A percentile compares a stretch with the other conserved stretches of the same genome.
phyloP scores from a whole-genome alignment of 2,888 invertebrate genomes.

The Druceiella hillmani region DNA sequence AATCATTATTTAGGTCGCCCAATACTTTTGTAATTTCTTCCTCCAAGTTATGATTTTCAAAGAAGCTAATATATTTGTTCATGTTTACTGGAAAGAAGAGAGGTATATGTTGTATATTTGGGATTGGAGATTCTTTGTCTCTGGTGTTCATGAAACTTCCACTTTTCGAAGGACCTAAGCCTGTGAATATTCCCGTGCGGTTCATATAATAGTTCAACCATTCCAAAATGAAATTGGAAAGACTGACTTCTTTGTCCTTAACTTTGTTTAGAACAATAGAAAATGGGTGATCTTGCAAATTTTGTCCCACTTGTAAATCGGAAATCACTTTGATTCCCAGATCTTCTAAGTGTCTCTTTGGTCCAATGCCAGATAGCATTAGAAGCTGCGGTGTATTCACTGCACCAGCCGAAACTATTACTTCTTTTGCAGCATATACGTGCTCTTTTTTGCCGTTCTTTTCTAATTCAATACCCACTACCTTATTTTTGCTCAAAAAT shows the following conservation, averaged over 20 bases:
- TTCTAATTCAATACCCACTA: slow-evolving; percentile 74
- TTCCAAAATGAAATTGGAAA: slow-evolving; percentile 30
- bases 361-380: slow-evolving; percentile 85
- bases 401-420: slow-evolving; percentile 85
- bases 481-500: slow-evolving; percentile 57
- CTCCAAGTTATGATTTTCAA: slow-evolving; percentile 28
- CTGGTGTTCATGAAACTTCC: slow-evolving; percentile 36
- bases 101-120: slow-evolving; percentile 35
- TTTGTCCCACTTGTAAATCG: slow-evolving; percentile 73
- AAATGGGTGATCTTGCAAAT: slow-evolving; percentile 78
- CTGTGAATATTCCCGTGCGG: slow-evolving; percentile 43
- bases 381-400: slow-evolving; percentile 89
- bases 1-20: slow-evolving; percentile 29
- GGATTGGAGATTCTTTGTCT: slow-evolving; percentile 29
- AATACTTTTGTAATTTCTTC: slow-evolving; percentile 31
- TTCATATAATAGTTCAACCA: slow-evolving; percentile 42
- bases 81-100: slow-evolving; percentile 30
- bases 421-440: slow-evolving; percentile 72
- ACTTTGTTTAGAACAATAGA: too few relatives aligned
- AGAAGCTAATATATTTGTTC: slow-evolving; percentile 30
- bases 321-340: slow-evolving; percentile 68
- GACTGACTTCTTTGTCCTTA: slow-evolving; percentile 28
- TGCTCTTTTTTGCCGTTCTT: slow-evolving; percentile 65
- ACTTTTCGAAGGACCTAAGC: slow-evolving; percentile 38
- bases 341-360: slow-evolving; percentile 60